These are phyloP conservation scores for Helleia helle DNA, from an alignment of 2,888 invertebrate species.

Conservation along the genomic window DNA sequence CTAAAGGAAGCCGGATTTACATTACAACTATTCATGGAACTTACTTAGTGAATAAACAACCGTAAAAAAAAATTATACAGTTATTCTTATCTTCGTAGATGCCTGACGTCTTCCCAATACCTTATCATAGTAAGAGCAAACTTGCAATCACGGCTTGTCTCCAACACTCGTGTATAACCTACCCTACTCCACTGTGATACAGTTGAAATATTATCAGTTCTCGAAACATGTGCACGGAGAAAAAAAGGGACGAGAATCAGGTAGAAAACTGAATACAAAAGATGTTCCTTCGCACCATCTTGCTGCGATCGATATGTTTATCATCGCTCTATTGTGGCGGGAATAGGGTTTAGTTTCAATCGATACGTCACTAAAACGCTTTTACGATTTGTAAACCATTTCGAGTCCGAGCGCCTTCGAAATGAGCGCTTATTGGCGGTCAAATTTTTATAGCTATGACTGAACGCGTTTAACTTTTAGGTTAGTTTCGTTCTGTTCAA, in stretches of 20 bases:
- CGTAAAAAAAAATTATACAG: neutral
- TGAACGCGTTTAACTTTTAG: conserved; percentile 48
- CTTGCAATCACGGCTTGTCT: conserved; percentile 20
- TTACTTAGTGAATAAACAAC: conserved; percentile 1
- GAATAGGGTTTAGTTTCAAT: conserved; percentile 29
- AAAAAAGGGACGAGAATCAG: conserved; percentile 60
- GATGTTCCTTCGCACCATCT: conserved; percentile 40
- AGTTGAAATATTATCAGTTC: conserved; percentile 7
- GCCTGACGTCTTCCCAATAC: conserved; percentile 9
- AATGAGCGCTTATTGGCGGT: conserved; percentile 52
- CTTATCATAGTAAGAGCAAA: conserved; percentile 20
- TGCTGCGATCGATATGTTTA: conserved; percentile 14
- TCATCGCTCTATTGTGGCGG: neutral
- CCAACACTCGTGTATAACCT: conserved; percentile 18
- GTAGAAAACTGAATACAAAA: conserved; percentile 62
- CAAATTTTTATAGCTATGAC: conserved; percentile 52
- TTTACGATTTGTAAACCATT: conserved; percentile 22
- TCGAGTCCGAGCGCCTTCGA: conserved; percentile 45
- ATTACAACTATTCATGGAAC: no score
- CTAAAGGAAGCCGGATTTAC: no score
- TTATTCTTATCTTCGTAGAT: conserved; percentile 7
- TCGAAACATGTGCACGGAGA: conserved; percentile 31
- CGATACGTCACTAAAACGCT: conserved; percentile 15
- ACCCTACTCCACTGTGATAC: conserved; percentile 28
- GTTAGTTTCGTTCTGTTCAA: conserved; percentile 52